Percentiles rank a stretch among this genome's conserved stretches.
Conservation (phyloP, 2,113 vertebrate genomes). For the Cololabis saira region DNA sequence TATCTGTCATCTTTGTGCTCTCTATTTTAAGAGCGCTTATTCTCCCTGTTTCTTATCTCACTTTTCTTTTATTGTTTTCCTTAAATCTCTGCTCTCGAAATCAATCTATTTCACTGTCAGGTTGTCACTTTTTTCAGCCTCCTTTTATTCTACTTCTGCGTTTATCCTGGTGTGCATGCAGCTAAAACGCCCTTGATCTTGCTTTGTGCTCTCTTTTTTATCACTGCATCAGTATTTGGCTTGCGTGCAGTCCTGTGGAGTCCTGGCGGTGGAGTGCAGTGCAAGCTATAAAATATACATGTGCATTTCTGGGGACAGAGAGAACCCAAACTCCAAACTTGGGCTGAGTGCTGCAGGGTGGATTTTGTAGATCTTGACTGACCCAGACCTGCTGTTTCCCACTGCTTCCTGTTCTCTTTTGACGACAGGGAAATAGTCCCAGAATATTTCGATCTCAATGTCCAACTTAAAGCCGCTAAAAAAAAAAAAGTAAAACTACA, state of each 20-base stretch:
- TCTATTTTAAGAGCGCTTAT: background rate
- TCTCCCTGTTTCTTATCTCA: conserved; percentile 4
- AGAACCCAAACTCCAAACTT: conserved; percentile 19
- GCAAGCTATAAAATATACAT: conserved; percentile 13
- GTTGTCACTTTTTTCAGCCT: conserved; percentile 1
- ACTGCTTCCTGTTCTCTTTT: no score
- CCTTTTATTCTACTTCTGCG: background rate
- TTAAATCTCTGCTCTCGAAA: background rate
- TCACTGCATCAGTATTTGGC: conserved; percentile 22
- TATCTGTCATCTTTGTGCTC: background rate
- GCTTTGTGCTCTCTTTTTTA: background rate
- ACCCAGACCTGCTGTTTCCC: no score
- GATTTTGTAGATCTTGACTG: background rate
- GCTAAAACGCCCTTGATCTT: conserved; percentile 13
- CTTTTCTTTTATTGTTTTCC: background rate
- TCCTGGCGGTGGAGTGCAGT: background rate
- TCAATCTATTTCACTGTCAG: background rate
- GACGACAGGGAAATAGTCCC: no score
- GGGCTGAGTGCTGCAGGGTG: background rate
- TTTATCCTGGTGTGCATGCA: conserved; percentile 1
- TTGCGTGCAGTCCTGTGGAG: conserved; percentile 17
- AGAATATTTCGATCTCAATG: no score
- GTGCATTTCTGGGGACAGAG: conserved; percentile 4
- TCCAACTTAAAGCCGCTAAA: no score
- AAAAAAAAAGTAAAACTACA: no score